Evolutionary conservation across 2,797 vertebrate genomes (phyloP), one percentile per base, ranked within the genome.

Genomic region (Sebastes hubbsi): DNA sequence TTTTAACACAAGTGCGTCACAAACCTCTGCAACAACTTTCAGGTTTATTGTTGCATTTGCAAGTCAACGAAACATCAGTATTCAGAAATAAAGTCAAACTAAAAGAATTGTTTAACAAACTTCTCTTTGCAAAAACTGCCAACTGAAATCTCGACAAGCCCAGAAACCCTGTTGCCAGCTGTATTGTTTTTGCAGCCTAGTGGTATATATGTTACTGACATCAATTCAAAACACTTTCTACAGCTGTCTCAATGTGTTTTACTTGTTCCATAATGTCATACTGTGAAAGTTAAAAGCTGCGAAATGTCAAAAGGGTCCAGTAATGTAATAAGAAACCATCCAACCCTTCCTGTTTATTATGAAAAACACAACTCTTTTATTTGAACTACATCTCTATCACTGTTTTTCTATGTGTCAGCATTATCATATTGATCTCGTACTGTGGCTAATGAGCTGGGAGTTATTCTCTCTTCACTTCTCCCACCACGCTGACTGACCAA

Each of bases 401-500:
- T 56, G 22, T 68, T 76, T 76, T 60, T 63, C 70, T 18, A 1
- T 6, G 58, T 66, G 79, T 85, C 83, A 63, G 72, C 72, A 46
- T 69, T 67, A 75, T 77, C 77, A 52, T 87, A 88, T 88, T 56
- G 84, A 85, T 91, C 75, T 75, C 22, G 12, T 22, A 12, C 75
- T 76, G 86, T 72, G 81, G 78, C 85, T 92, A 89, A 90, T 88
- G 90, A 88, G 87, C 86, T 79, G 87, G 73, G 82, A 83, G 87
- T 80, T 68, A 18, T 1, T 62, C 82, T 72, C 82, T 66, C 71
- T 24, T 38, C 78, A 6, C 75, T 73, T 86, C 79, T 83, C 42
- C 46, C 65, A 7, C 25, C 64, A 16, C 77, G 14, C 75, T 2
- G 67, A 75, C 78, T 71, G 86, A 88, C 81, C 82, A 84, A 54